Conservation (phyloP, 2,797 vertebrate genomes). For the Triplophysa yarkandensis region DNA sequence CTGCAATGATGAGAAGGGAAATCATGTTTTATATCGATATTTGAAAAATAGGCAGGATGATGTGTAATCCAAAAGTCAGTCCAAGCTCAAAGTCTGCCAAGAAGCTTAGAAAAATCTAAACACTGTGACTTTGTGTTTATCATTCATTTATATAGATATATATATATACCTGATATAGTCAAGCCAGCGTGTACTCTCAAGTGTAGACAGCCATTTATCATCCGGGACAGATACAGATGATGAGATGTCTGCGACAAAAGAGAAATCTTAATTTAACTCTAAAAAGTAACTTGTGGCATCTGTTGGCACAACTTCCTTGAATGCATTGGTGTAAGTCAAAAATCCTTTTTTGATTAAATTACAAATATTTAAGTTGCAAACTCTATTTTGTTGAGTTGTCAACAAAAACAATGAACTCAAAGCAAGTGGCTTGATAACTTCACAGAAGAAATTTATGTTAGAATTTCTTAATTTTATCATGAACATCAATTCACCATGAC, state of each 20-base stretch:
- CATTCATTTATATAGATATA: not conserved
- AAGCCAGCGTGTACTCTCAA: constrained; percentile 90
- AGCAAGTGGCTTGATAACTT: too few species aligned
- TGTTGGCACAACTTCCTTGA: too few species aligned
- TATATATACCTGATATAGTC: constrained; percentile 83
- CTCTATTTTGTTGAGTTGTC: too few species aligned
- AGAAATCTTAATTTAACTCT: not conserved
- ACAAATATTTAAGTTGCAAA: too few species aligned
- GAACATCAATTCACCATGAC: too few species aligned
- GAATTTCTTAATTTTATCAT: too few species aligned
- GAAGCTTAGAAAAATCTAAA: not conserved
- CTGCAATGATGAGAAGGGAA: not conserved
- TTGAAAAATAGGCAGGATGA: not conserved
- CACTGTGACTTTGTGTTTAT: not conserved
- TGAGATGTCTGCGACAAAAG: constrained; percentile 72
- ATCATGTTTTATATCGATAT: too few species aligned
- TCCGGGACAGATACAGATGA: constrained; percentile 78
- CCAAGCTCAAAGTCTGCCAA: not conserved
- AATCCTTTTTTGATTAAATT: too few species aligned
- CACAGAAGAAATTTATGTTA: too few species aligned
- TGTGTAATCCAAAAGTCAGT: not conserved
- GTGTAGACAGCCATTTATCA: constrained; percentile 91
- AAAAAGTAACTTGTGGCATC: too few species aligned
- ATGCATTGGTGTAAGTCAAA: too few species aligned
- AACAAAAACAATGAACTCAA: too few species aligned